A percentile compares a stretch with the other conserved stretches of the same genome.
phyloP scores from a whole-genome alignment of 1,140 invertebrate species.

The Piezodorus guildinii region DNA sequence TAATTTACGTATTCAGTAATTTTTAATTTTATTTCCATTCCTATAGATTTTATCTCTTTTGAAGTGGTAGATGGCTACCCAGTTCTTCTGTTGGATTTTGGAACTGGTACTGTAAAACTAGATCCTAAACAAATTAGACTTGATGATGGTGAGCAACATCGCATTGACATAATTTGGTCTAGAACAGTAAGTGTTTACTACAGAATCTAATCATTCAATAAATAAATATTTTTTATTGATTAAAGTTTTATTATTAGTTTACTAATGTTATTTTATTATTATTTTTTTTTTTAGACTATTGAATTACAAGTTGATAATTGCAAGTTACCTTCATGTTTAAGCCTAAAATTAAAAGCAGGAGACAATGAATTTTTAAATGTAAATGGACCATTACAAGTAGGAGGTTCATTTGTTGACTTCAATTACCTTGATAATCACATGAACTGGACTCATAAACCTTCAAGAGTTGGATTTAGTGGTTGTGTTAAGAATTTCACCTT shows the following conservation, averaged over 20 bases:
- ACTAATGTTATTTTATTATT: neutral
- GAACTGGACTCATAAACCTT: conserved; percentile 51
- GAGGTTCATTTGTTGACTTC: conserved; percentile 58
- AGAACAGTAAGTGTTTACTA: conserved; percentile 39
- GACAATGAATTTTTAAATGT: conserved; percentile 72
- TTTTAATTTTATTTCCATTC: conserved; percentile 25
- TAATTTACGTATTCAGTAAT: neutral
- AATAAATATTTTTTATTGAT: neutral
- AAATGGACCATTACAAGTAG: conserved; percentile 77
- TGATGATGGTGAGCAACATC: conserved; percentile 64
- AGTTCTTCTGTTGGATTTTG: conserved; percentile 77
- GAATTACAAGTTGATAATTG: conserved; percentile 69
- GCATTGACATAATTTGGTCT: conserved; percentile 65
- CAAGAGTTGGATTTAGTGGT: conserved; percentile 56
- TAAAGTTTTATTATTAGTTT: too few relatives aligned
- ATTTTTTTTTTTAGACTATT: conserved; percentile 39
- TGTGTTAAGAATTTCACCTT: conserved; percentile 78
- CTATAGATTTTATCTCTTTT: conserved; percentile 78
- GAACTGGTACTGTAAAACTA: conserved; percentile 61
- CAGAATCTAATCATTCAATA: neutral
- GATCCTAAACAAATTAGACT: conserved; percentile 61
- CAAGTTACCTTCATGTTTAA: conserved; percentile 55
- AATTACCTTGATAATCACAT: conserved; percentile 39
- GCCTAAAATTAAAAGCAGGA: conserved; percentile 52
- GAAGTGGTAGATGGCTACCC: conserved; percentile 78